A percentile compares a stretch with the other conserved stretches of the same genome.
Evolutionary conservation across 2,113 vertebrate genomes (phyloP).

Genomic region (Motacilla tschutschensis): DNA sequence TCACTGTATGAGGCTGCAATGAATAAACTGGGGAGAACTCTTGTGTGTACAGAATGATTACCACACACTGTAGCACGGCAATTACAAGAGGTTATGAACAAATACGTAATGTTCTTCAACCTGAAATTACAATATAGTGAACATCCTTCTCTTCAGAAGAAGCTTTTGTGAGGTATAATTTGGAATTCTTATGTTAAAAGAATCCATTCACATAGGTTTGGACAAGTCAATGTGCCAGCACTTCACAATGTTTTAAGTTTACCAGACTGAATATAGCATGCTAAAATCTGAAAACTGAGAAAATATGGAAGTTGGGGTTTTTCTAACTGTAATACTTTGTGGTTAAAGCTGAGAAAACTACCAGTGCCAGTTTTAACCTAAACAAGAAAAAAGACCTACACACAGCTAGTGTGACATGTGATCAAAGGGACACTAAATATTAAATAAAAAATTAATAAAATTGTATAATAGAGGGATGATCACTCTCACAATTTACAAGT

Average conservation of each 20-base stretch:
- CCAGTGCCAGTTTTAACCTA: not conserved
- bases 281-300: not conserved
- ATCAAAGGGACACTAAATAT: not conserved
- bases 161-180: not conserved
- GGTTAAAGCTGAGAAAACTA: not conserved
- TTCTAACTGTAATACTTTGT: not conserved
- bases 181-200: not conserved
- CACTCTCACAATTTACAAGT: not conserved
- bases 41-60: rapidly evolving
- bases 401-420: not conserved
- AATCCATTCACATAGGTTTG: not conserved
- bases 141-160: not conserved
- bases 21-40: not conserved
- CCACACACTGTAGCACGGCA: not conserved
- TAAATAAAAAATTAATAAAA: not conserved
- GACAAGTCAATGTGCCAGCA: not conserved
- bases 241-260: not conserved
- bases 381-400: not conserved
- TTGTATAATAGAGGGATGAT: not conserved
- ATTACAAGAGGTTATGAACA: not conserved
- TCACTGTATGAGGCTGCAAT: not conserved
- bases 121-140: not conserved
- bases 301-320: not conserved
- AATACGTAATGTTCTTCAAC: not conserved
- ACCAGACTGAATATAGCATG: not conserved